phyloP scores from a whole-genome alignment of 2,888 invertebrate species.

The Zygogramma bicolorata region DNA sequence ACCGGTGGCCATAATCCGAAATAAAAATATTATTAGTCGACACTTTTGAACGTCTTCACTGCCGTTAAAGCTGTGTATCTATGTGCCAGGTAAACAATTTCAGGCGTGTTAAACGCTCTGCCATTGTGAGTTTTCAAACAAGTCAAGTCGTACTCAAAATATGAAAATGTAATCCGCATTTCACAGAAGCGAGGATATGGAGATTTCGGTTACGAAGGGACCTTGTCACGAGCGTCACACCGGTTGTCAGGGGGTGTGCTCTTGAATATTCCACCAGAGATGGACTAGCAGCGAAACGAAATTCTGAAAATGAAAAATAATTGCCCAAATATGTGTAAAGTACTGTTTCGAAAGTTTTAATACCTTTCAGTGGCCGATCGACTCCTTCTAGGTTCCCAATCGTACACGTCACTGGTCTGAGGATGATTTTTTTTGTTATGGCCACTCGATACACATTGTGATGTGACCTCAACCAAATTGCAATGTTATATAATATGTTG shows the following conservation, averaged over 20 bases:
- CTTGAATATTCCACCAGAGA: background rate
- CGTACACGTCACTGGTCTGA: too few relatives aligned
- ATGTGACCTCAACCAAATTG: too few relatives aligned
- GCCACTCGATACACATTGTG: too few relatives aligned
- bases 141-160: conserved; percentile 42
- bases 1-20: background rate
- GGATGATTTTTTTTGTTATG: too few relatives aligned
- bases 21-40: conserved; percentile 7
- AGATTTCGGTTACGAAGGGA: conserved; percentile 28
- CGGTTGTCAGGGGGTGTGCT: background rate
- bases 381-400: too few relatives aligned
- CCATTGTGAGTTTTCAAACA: conserved; percentile 37
- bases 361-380: too few relatives aligned
- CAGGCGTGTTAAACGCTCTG: conserved; percentile 27
- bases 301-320: too few relatives aligned
- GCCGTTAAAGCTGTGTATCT: conserved; percentile 16
- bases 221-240: background rate
- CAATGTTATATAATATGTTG: too few relatives aligned
- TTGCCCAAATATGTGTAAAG: too few relatives aligned
- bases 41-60: background rate
- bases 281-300: too few relatives aligned
- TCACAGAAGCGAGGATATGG: conserved; percentile 15
- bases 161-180: conserved; percentile 42
- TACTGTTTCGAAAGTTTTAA: too few relatives aligned
- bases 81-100: conserved; percentile 39